Evolutionary conservation across 2,888 invertebrate species (phyloP), one percentile per base, ranked within the genome.

Genomic region (Phasia obesa): DNA sequence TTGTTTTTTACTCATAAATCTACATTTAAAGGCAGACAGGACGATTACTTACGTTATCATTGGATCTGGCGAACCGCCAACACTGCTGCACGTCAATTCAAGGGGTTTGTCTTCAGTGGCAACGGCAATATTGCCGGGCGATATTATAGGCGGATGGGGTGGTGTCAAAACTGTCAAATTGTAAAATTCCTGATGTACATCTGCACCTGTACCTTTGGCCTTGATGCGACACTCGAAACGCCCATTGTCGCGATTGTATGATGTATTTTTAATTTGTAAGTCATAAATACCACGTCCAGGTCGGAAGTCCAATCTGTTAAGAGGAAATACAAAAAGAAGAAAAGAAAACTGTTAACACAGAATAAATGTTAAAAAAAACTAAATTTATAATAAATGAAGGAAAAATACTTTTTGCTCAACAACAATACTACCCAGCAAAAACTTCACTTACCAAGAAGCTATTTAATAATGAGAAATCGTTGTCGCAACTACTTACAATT

Each of bases 31-130:
- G 19, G 15, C 65, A 62, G 35, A 19, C 44, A 44, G 19, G 2
- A 27, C 17, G 55, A 55, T 57, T 77, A 88, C 91, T 90, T 91
- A 95, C 94, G 94, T 95, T 91, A 97, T 96, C 87, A 94, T 93
- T 0, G 98, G 98, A 91, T 97, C 97, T 4, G 98, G 98, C 35
- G 97, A 97, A 31, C 98, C 98, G 0, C 97, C 98, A 38, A 94
- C 92, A 87, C 96, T 97, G 87, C 96, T 95, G 91, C 97, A 97
- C 17, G 95, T 94, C 76, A 97, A 92, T 87, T 96, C 95, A 76
- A 95, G 93, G 64, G 94, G 93, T 86, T 95, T 94, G 53, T 95
- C 96, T 90, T 98, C 98, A 62, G 97, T 96, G 51, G 96, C 96
- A 47, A 94, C 94, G 7, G 96, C 95, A 85, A 94, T 94, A 2